Base-by-base conservation (phyloP, 2,888 invertebrate species). In the Pollenia labialis region DNA sequence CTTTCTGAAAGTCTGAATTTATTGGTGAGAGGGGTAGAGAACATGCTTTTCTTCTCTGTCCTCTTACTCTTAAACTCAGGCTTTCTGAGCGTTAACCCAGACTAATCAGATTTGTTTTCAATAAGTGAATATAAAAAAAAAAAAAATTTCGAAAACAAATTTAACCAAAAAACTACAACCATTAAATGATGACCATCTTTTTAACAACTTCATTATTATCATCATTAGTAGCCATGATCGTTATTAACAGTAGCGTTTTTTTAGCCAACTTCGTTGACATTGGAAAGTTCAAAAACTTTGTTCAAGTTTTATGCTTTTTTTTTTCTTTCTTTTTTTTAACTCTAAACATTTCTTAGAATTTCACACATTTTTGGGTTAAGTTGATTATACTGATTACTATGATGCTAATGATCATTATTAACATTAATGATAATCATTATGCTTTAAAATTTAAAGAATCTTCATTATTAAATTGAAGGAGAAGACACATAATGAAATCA, bases 231-330 rank as follows among this genome's bases (percentile, higher is more conserved):
- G 11, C n/a, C 56, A 69, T 40, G 50, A 52, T 52, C 48, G n/a
- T 69, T 18, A 40, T n/a, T 32, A 68, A 46, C 18, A 76, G 32
- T 46, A 64, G 52, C 23, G 16, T 56, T 66, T 44, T 48, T 16
- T 8, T 16, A 60, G n/a, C 18, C 52, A 48, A 18, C 48, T 85
- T 44, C 23, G 52, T 52, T 87, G 87, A 81, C 87, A 84, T 87
- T 87, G 84, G 84, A 81, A 77, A 87, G 87, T 84, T 87, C 76
- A 87, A 84, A 82, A 74, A 77, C 72, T 77, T 75, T 79, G 32
- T 23, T 75, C 11, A 48, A 58, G 74, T 71, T 66, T 52, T 58
- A 3, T 40, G 48, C 68, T 71, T 23, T 48, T 64, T 14, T 42
- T 16, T 76, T 46, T n/a, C n/a, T n/a, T 54, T 11, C 54, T 75